Percentiles rank a stretch among this genome's conserved stretches.
Evolutionary conservation across 2,888 invertebrate genomes (phyloP).

Genomic region (Malthinus flaveolus): DNA sequence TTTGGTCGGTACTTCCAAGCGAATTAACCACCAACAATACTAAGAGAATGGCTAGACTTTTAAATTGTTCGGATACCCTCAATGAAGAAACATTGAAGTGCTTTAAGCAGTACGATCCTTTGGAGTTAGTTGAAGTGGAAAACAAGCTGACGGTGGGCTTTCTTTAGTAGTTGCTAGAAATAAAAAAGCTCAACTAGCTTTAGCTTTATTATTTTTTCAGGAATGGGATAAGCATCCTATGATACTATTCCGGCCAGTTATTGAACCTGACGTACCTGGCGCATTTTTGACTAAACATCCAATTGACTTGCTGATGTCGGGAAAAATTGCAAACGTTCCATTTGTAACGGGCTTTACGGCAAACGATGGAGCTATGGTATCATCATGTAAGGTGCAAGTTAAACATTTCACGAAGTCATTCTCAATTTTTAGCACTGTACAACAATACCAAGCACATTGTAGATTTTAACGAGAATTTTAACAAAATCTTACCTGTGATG

Average conservation of each 20-base stretch:
- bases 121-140: slow-evolving; percentile 67
- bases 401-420: background rate
- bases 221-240: slow-evolving; percentile 78
- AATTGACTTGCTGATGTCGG: slow-evolving; percentile 55
- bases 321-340: slow-evolving; percentile 61
- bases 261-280: slow-evolving; percentile 68
- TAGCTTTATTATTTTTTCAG: slow-evolving; percentile 48
- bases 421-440: slow-evolving; percentile 37
- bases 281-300: slow-evolving; percentile 73
- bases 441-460: slow-evolving; percentile 46
- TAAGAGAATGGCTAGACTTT: slow-evolving; percentile 61
- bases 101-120: slow-evolving; percentile 64
- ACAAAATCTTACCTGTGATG: slow-evolving; percentile 51
- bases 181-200: too few species aligned
- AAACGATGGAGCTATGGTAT: slow-evolving; percentile 67
- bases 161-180: too few species aligned
- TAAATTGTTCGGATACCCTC: slow-evolving; percentile 62
- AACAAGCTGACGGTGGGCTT: slow-evolving; percentile 68
- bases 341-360: slow-evolving; percentile 75
- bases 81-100: slow-evolving; percentile 62
- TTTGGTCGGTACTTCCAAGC: slow-evolving; percentile 52
- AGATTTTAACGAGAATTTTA: slow-evolving; percentile 53
- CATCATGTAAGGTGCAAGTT: background rate
- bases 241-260: slow-evolving; percentile 78
- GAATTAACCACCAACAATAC: slow-evolving; percentile 64